phyloP scores from a whole-genome alignment of 2,888 invertebrate genomes.

The Muschampia plurimacula region DNA sequence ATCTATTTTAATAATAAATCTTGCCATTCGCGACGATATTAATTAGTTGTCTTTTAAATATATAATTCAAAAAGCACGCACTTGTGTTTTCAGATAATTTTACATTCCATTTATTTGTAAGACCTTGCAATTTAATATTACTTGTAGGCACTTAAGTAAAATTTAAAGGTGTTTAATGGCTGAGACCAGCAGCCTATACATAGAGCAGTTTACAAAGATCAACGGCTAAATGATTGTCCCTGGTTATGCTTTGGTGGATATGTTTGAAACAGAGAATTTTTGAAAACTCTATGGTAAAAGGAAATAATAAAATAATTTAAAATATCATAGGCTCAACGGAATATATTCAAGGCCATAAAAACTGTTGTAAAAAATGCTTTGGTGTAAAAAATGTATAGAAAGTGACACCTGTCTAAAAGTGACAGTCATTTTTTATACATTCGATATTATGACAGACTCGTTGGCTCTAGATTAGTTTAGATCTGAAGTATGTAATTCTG shows the following conservation, averaged over 20 bases:
- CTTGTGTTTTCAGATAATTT: slow-evolving; percentile 41
- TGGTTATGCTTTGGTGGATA: neutral
- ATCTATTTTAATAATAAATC: slow-evolving; percentile 8
- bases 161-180: neutral
- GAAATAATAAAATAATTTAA: too few relatives aligned
- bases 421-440: too few relatives aligned
- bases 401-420: neutral
- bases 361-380: neutral
- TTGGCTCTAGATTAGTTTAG: too few relatives aligned
- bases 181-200: neutral
- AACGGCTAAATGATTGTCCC: neutral
- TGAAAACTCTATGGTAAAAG: too few relatives aligned
- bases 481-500: too few relatives aligned
- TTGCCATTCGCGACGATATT: slow-evolving; percentile 25
- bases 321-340: too few relatives aligned
- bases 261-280: too few relatives aligned
- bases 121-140: slow-evolving; percentile 11
- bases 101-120: slow-evolving; percentile 45
- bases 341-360: neutral
- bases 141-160: neutral
- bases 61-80: slow-evolving; percentile 2
- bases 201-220: neutral
- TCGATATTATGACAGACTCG: too few relatives aligned
- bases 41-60: neutral
- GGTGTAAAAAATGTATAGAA: neutral